phyloP scores from a whole-genome alignment of 2,888 invertebrate species.

The Hybos culiciformis region DNA sequence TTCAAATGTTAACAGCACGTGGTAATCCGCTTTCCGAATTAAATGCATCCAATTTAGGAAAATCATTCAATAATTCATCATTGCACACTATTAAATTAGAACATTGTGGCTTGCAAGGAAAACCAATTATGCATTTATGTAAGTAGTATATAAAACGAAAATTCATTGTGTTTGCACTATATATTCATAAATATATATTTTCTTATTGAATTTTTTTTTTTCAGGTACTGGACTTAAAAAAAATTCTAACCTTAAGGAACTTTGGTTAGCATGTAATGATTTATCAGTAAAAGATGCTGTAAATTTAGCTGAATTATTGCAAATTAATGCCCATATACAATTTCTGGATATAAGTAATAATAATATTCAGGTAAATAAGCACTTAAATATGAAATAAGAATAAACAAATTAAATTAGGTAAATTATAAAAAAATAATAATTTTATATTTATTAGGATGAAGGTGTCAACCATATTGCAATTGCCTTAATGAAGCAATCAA shows the following conservation, averaged over 20 bases:
- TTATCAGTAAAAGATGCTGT: slow-evolving; percentile 60
- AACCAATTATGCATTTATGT: slow-evolving; percentile 63
- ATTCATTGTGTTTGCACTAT: neutral
- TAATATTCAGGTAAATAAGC: slow-evolving; percentile 39
- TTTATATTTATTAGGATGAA: slow-evolving; percentile 31
- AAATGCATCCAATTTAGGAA: slow-evolving; percentile 51
- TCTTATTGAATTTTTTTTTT: slow-evolving; percentile 14
- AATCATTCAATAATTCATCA: slow-evolving; percentile 52
- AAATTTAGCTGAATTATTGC: slow-evolving; percentile 61
- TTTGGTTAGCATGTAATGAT: slow-evolving; percentile 72
- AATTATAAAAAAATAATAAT: slow-evolving; percentile 1
- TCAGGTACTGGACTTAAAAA: slow-evolving; percentile 65
- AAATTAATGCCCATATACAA: slow-evolving; percentile 59
- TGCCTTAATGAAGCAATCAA: slow-evolving; percentile 55
- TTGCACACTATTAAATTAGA: slow-evolving; percentile 65
- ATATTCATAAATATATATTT: neutral
- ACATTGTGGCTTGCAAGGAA: slow-evolving; percentile 58
- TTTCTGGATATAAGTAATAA: slow-evolving; percentile 69
- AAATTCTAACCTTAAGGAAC: slow-evolving; percentile 61
- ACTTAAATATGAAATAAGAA: neutral
- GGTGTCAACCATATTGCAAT: slow-evolving; percentile 60
- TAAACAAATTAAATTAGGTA: too few relatives aligned
- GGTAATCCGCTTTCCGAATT: slow-evolving; percentile 32
- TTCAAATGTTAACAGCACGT: slow-evolving; percentile 30
- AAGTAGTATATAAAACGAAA: slow-evolving; percentile 20